Percentiles rank a stretch among this genome's conserved stretches.
These are phyloP conservation scores for Mallotus villosus DNA, from an alignment of 2,797 vertebrate genomes.

Conservation along the genomic window DNA sequence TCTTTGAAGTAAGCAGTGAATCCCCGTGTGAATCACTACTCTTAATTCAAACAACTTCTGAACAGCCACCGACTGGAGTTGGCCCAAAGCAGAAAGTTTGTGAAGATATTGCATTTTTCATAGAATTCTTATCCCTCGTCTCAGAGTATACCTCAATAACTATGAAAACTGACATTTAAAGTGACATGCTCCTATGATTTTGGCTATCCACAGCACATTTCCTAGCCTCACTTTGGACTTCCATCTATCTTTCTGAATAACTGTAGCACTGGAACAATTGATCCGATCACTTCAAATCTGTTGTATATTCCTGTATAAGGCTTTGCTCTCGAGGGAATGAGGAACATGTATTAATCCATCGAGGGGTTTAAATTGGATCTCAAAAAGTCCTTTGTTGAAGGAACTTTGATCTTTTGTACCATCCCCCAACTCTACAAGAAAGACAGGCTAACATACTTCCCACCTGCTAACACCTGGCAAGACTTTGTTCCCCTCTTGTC, in stretches of 20 bases:
- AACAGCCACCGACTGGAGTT: neutral
- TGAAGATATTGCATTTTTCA: slow-evolving; percentile 46
- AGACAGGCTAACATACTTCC: slow-evolving; percentile 18
- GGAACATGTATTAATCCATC: slow-evolving; percentile 39
- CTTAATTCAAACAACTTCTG: neutral
- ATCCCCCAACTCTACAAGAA: slow-evolving; percentile 1
- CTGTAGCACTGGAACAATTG: slow-evolving; percentile 53
- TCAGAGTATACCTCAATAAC: slow-evolving; percentile 33
- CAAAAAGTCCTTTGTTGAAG: slow-evolving; percentile 27
- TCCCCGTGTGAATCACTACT: too few relatives aligned
- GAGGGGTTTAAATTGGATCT: slow-evolving; percentile 25
- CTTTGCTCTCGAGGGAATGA: slow-evolving; percentile 37
- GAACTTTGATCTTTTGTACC: slow-evolving; percentile 20
- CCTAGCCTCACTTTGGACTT: slow-evolving; percentile 48
- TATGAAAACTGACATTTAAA: slow-evolving; percentile 59
- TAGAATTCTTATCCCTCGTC: slow-evolving; percentile 36
- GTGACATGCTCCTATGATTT: slow-evolving; percentile 62
- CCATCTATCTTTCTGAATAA: slow-evolving; percentile 64
- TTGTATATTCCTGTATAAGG: slow-evolving; percentile 52
- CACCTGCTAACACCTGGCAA: slow-evolving; percentile 25
- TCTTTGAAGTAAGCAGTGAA: too few relatives aligned
- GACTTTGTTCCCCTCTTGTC: slow-evolving; percentile 35
- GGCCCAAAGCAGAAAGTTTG: slow-evolving; percentile 22
- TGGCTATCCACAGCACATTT: slow-evolving; percentile 64
- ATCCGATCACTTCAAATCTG: slow-evolving; percentile 57